A percentile compares a stretch with the other conserved stretches of the same genome.
phyloP scores from a whole-genome alignment of 2,797 vertebrate species.

The Trichosurus vulpecula region DNA sequence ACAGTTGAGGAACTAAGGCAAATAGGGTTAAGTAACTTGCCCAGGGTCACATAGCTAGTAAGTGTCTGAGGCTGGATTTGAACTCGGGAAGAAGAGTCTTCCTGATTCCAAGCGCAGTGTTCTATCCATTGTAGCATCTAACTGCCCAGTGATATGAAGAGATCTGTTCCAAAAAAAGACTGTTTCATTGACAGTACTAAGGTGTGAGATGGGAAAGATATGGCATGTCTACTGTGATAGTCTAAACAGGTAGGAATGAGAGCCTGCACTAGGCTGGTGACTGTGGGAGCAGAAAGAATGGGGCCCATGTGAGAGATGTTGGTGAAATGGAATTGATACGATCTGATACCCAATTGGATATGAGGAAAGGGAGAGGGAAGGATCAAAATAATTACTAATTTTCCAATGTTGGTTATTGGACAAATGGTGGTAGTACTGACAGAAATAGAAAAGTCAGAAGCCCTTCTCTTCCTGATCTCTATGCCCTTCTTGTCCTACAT shows the following conservation, averaged over 20 bases:
- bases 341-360: background rate
- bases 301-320: background rate
- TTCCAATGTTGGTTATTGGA: background rate
- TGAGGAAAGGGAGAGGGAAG: background rate
- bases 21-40: background rate
- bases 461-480: background rate
- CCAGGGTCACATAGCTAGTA: background rate
- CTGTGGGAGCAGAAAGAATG: background rate
- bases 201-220: background rate
- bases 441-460: background rate
- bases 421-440: background rate
- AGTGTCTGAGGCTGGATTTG: slow-evolving; percentile 16
- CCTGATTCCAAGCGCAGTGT: background rate
- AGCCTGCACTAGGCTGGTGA: too few relatives aligned
- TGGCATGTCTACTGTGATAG: background rate
- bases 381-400: background rate
- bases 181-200: background rate
- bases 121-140: background rate
- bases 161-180: background rate
- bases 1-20: background rate
- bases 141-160: background rate
- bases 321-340: background rate
- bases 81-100: background rate
- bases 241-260: too few relatives aligned
- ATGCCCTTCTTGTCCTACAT: background rate